A percentile compares a stretch with the other conserved stretches of the same genome.
phyloP scores from a whole-genome alignment of 2,113 vertebrate species.

The Phaetusa simplex region DNA sequence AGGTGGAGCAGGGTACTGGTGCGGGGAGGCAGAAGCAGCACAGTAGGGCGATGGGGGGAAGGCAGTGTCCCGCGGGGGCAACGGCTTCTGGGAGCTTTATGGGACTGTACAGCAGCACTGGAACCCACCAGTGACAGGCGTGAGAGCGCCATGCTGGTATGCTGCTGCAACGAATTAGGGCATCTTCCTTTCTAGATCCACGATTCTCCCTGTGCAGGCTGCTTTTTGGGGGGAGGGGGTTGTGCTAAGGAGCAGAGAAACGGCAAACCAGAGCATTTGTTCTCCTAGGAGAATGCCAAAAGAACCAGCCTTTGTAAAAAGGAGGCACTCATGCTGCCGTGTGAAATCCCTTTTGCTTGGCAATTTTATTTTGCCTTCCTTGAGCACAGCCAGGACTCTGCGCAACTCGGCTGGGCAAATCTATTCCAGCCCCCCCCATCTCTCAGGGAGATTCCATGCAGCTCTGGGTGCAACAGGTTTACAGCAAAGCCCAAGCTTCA shows the following conservation, averaged over 20 bases:
- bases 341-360: rapidly evolving
- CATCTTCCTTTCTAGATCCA: background rate
- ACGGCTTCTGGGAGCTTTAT: rapidly evolving
- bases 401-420: background rate
- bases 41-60: background rate
- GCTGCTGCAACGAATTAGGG: background rate
- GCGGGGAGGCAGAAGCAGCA: background rate
- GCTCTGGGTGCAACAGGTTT: background rate
- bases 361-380: background rate
- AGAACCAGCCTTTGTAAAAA: background rate
- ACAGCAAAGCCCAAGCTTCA: background rate
- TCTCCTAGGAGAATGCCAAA: background rate
- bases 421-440: rapidly evolving
- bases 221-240: background rate
- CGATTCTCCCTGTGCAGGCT: background rate
- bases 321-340: background rate
- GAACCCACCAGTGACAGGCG: rapidly evolving
- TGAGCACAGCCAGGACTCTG: background rate
- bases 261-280: background rate
- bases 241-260: background rate
- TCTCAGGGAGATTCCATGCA: background rate
- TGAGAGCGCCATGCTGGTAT: rapidly evolving
- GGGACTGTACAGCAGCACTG: background rate
- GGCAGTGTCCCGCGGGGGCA: rapidly evolving
- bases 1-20: too few species aligned